Evolutionary conservation across 2,888 invertebrate genomes (phyloP).

Genomic region (Tachina grossa): DNA sequence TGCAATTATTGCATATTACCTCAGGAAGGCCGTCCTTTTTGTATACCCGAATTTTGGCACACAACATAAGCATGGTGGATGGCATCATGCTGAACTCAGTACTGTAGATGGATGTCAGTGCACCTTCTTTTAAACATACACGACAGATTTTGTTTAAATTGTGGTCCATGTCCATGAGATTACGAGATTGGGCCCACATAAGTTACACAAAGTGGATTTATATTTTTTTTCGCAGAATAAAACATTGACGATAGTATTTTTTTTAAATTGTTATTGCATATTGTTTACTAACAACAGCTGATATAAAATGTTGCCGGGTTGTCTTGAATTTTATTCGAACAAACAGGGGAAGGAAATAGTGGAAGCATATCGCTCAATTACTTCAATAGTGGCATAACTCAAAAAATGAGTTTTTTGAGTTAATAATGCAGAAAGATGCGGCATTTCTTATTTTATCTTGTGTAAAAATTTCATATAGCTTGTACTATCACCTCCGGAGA

Average conservation of each 20-base stretch:
- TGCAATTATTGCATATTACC: slow-evolving; percentile 86
- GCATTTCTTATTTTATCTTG: no score
- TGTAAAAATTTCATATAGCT: no score
- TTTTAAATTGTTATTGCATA: neutral
- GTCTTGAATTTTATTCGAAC: neutral
- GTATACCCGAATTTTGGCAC: slow-evolving; percentile 85
- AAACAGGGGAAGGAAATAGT: neutral
- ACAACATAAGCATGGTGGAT: slow-evolving; percentile 85
- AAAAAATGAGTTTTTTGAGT: no score
- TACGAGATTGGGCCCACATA: neutral
- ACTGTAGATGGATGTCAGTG: slow-evolving; percentile 85
- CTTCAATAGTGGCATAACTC: no score
- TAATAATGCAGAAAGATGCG: no score
- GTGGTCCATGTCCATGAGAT: slow-evolving; percentile 80
- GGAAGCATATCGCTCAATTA: no score
- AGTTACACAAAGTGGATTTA: neutral
- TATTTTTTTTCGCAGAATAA: no score
- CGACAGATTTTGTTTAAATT: slow-evolving; percentile 84
- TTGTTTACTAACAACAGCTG: slow-evolving; percentile 63
- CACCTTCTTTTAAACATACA: slow-evolving; percentile 86
- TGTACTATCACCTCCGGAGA: no score
- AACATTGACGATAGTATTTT: no score
- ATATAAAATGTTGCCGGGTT: neutral
- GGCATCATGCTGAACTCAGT: slow-evolving; percentile 85
- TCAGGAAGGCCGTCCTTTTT: slow-evolving; percentile 85